Evolutionary conservation across 2,113 vertebrate species (phyloP).

Genomic region (Cololabis saira): DNA sequence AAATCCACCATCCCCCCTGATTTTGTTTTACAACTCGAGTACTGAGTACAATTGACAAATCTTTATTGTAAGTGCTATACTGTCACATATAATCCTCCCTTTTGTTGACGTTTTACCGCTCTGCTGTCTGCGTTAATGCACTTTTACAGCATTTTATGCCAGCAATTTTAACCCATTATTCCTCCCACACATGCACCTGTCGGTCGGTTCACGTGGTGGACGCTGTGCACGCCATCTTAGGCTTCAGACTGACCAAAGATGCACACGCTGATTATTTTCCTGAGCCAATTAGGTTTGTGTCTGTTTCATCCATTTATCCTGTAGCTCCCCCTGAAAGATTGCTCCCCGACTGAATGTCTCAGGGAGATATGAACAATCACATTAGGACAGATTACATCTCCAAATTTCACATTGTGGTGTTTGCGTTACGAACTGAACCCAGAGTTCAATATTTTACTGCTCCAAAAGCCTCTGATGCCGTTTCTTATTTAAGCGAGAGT

Average conservation of each 20-base stretch:
- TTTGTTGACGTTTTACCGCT: constrained; percentile 38
- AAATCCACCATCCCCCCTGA: no score
- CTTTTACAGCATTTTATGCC: constrained; percentile 51
- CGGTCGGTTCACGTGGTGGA: constrained; percentile 25
- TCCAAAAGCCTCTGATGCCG: no score
- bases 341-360: constrained; percentile 68
- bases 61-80: constrained; percentile 30
- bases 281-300: constrained; percentile 32
- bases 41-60: constrained; percentile 11
- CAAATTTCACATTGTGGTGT: constrained; percentile 15
- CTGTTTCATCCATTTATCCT: constrained; percentile 37
- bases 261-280: constrained; percentile 3
- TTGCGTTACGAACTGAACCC: background rate
- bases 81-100: constrained; percentile 19
- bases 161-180: constrained; percentile 46
- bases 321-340: constrained; percentile 36
- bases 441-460: background rate
- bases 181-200: constrained; percentile 24
- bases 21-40: no score
- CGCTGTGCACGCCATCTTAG: constrained; percentile 66
- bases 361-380: constrained; percentile 55
- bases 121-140: constrained; percentile 30
- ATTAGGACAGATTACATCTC: constrained; percentile 54
- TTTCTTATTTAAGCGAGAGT: no score
- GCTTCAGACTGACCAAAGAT: constrained; percentile 55